Evolutionary conservation across 2,888 invertebrate genomes (phyloP), one percentile per base, ranked within the genome.

Genomic region (Pristionchus maxplancki): DNA sequence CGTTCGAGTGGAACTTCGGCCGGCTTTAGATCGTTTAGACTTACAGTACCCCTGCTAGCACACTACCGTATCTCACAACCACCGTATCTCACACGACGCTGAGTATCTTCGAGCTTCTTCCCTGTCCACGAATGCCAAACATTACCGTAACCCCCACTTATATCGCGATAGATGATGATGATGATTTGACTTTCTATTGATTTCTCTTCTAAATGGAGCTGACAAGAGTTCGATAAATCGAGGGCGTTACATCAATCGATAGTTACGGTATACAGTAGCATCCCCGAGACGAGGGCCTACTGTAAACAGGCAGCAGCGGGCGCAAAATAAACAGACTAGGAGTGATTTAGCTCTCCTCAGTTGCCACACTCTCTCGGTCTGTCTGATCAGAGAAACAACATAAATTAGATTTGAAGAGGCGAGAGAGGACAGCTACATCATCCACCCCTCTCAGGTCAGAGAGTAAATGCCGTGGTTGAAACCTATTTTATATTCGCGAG

Each of bases 1-100:
- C 90, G n/a, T 89, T 90, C 87, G 91, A 91, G 84, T 91, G 90
- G 90, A 91, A 90, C 85, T 90, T 90, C 87, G 91, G 90, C 87
- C 90, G 91, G 20, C 87, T 91, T 44, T 91, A 87, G 84, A 58
- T 58, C 53, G 53, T 34, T 53, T 48, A 81, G 48, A 53, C n/a
- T 24, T 78, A 78, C 78, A 13, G 78, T 78, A 78, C 20, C 50
- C 13, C 44, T 24, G 20, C 53, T 83, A 50, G 50, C n/a, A n/a
- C n/a, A n/a, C 83, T 83, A 50, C 58, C 83, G 50, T 58, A 15
- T 50, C 53, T 20, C 37, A 83, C 58, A 24, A 58, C n/a, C 13
- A n/a, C n/a, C 50, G n/a, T n/a, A n/a, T n/a, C n/a, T n/a, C n/a
- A n/a, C n/a, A n/a, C n/a, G n/a, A n/a, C n/a, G n/a, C n/a, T 44